Base-by-base conservation (phyloP, 2,113 vertebrate genomes). In the Clarias magur region DNA sequence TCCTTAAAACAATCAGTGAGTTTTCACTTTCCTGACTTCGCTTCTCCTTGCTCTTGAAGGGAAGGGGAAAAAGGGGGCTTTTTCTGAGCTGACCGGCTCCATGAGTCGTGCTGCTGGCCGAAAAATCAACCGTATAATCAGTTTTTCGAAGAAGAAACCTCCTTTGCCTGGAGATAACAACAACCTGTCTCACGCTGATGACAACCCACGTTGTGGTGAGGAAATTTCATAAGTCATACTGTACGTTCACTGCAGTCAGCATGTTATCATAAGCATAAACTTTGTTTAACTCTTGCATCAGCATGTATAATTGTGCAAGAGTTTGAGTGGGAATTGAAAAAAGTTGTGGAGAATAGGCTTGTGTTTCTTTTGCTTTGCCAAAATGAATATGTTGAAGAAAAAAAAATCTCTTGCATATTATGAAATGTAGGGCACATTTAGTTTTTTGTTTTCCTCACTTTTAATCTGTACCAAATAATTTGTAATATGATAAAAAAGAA, bases 91-190 rank as follows among this genome's bases (percentile, higher is more conserved):
- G 89, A 99, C 98, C 54, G 98, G 97, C 59, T 98, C 98, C 0
- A 93, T 99, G 96, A 98, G 97, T 93, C 95, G 97, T 62, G 97
- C 96, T 0, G 98, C 98, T 0, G 98, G 98, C 70, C 97, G 96
- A 90, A 99, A 99, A 92, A 99, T 99, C 94, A 99, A 96, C 87
- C 96, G 96, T 68, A 99, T 99, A 92, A 99, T 99, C 93, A 97
- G 96, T 89, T 99, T 99, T 93, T 98, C 98, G 89, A 99, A 99
- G 92, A 96, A 96, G 93, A 99, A 99, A 90, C 93, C 96, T 0
- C 94, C 93, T 6, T 78, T 94, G n/a, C 93, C 96, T 0, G 97
- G 97, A 87, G 97, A 97, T 65, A 91, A 90, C 0, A 94, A 95
- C 82, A 94, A 91, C 0, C 94, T 94, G n/a, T 94, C 95, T 57